Conservation (phyloP, 1,140 invertebrate genomes). For the Nebria ingens region DNA sequence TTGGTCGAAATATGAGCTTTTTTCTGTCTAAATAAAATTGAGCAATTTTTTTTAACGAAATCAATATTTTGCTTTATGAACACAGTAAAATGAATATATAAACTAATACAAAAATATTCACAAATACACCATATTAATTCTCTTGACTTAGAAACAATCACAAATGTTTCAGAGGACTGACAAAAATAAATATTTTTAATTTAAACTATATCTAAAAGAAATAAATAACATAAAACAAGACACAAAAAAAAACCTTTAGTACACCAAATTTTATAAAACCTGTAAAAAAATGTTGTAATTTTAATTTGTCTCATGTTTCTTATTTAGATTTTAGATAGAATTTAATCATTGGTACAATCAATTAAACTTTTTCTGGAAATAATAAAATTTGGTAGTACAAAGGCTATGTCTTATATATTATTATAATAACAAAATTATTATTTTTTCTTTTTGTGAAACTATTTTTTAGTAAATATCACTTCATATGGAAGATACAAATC, state of each 20-base stretch:
- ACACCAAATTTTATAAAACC: too few relatives aligned
- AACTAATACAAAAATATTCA: not conserved
- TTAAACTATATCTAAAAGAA: not conserved
- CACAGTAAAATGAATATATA: not conserved
- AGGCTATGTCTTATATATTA: not conserved
- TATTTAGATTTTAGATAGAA: too few relatives aligned
- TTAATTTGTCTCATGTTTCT: too few relatives aligned
- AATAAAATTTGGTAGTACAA: not conserved
- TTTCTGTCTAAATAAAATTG: not conserved
- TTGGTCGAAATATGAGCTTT: not conserved
- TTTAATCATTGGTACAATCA: not conserved
- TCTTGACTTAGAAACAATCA: not conserved
- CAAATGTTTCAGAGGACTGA: not conserved
- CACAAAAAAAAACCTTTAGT: not conserved
- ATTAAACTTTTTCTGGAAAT: not conserved
- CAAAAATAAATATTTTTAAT: not conserved
- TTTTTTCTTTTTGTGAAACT: not conserved
- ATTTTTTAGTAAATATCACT: not conserved
- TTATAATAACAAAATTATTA: not conserved
- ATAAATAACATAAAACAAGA: not conserved
- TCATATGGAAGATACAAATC: conserved; percentile 2
- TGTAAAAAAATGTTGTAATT: too few relatives aligned
- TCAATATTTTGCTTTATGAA: not conserved
- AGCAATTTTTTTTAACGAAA: not conserved
- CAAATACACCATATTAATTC: not conserved